These are phyloP conservation scores for Nerophis lumbriciformis DNA, from an alignment of 2,113 vertebrate genomes.

Conservation along the genomic window DNA sequence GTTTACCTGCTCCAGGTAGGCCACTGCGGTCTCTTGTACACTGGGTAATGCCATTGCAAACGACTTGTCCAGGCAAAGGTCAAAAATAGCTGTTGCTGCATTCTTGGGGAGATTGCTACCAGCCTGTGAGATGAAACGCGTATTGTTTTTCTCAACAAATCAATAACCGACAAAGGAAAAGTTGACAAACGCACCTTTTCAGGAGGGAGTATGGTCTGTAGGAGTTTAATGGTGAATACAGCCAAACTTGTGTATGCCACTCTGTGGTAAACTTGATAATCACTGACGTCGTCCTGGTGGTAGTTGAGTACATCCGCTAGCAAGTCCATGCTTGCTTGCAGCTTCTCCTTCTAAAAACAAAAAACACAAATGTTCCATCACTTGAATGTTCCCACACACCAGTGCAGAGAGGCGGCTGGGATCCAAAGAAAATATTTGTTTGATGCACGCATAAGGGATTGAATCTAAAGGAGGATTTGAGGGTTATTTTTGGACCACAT, in stretches of 20 bases:
- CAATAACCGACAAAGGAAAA: too few species aligned
- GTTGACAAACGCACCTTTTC: conserved; percentile 81
- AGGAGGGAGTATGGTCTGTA: conserved; percentile 86
- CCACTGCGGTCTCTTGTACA: conserved; percentile 79
- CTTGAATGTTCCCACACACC: conserved; percentile 21
- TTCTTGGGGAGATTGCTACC: conserved; percentile 77
- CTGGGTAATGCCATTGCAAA: conserved; percentile 80
- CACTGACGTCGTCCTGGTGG: conserved; percentile 71
- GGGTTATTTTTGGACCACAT: conserved; percentile 68
- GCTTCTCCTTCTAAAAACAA: conserved; percentile 82
- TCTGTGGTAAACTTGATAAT: conserved; percentile 76
- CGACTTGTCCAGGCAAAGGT: conserved; percentile 83
- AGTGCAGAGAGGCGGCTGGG: conserved; percentile 17
- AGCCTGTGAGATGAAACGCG: conserved; percentile 64
- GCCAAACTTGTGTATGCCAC: conserved; percentile 80
- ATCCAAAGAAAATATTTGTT: conserved; percentile 56
- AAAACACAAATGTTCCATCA: conserved; percentile 42
- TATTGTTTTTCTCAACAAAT: background rate
- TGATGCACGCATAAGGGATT: conserved; percentile 53
- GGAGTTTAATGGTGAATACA: conserved; percentile 78
- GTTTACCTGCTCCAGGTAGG: conserved; percentile 90
- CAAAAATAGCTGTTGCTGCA: conserved; percentile 77
- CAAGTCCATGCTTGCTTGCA: conserved; percentile 73
- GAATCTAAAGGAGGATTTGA: conserved; percentile 66
- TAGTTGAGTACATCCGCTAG: conserved; percentile 83